Base-by-base conservation (phyloP, 2,113 vertebrate genomes). In the Hipposideros armiger region DNA sequence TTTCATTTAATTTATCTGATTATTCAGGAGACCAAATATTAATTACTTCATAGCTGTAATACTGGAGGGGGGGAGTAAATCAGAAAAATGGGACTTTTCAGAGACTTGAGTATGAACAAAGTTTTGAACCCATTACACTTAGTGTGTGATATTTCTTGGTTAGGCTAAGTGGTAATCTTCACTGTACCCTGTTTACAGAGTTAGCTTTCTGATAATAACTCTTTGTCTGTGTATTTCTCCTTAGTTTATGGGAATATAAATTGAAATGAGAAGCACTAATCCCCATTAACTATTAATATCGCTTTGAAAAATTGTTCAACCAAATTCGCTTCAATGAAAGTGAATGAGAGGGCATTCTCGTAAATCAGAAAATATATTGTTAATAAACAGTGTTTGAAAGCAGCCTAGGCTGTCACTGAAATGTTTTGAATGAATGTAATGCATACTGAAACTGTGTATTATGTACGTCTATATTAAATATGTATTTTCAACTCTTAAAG, bases 1-100 rank as follows among this genome's bases (percentile, higher is more conserved):
- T n/a, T 91, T 72, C 42, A 20, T 89, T 93, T 77, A 72, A 45
- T 95, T 81, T 58, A 47, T 82, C 56, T 94, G 17, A 74, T 54
- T 86, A 73, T 89, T 20, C 76, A 84, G 7, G 47, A 95, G n/a
- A 60, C 16, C 45, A 60, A 70, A 81, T 92, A 73, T 22, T 76
- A 80, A 90, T 47, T 66, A 94, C 81, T 19, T 91, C 24, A 20
- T 22, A 80, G 24, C 70, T 24, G 24, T 50, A 89, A 47, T n/a
- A 42, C 13, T 77, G 66, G 40, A 11, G 16, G 22, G 9, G 9
- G 8, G 1, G 8, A 42, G 15, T 28, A 4, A 76, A 73, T 60
- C 40, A 26, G 8, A 16, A 50, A 60, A 77, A 70, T 26, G 54
- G 74, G 32, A 54, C 5, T 52, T 90, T 72, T 62, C 11, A 76